Base-by-base conservation (phyloP, 2,113 vertebrate genomes). In the Lampris incognitus region DNA sequence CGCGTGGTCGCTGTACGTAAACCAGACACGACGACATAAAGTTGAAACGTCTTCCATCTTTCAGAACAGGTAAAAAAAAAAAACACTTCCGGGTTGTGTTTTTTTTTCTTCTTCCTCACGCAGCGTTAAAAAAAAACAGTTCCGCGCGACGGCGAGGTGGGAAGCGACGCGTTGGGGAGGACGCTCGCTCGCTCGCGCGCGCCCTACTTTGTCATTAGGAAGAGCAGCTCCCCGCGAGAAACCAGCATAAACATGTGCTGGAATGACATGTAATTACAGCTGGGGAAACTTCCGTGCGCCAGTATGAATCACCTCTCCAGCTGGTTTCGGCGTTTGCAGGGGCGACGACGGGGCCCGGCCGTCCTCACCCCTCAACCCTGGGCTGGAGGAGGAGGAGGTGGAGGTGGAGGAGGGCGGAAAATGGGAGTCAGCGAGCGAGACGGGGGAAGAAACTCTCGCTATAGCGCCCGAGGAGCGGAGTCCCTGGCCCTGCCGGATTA, bases 191-290 rank as follows among this genome's bases (percentile, higher is more conserved):
- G 24, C 24, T 24, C 24, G 24, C 24, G 24, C 24, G 74, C 89
- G 80, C 73, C 65, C 87, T 93, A 92, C 92, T 93, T 88, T 93
- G 91, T 94, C 91, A 94, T 90, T 90, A 93, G 83, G 82, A 24
- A 74, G 89, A 92, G 76, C 82, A 83, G 84, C 84, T 77, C 89
- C 90, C 90, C 88, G 89, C 82, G 88, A 91, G 91, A 89, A 89
- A 81, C 88, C 80, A 82, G 90, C 84, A 86, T 92, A 94, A 94
- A 95, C 92, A 93, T 90, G 91, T 92, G 92, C 92, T 89, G 91
- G 89, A 88, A 93, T 92, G 91, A 90, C 84, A 87, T 86, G 88
- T 92, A 94, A 95, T 94, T 94, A 94, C 87, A 93, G 93, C 83
- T 91, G 85, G 88, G 75, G 88, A 91, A 93, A 94, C 93, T 91